Evolutionary conservation across 2,797 vertebrate species (phyloP).

Genomic region (Crenichthys baileyi): DNA sequence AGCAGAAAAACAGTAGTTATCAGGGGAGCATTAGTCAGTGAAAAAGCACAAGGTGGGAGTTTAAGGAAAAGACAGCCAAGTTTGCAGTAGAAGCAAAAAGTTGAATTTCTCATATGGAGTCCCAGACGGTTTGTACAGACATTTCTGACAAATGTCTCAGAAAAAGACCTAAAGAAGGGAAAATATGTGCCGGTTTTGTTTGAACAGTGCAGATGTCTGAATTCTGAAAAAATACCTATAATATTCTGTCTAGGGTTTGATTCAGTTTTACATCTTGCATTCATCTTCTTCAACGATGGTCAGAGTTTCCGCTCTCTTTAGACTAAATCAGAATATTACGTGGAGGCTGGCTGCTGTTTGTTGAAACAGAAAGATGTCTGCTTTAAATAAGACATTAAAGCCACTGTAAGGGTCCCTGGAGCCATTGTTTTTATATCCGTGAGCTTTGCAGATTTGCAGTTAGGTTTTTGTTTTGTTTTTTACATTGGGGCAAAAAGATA

Average conservation of each 20-base stretch:
- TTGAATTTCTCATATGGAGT: conserved; percentile 35
- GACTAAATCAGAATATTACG: neutral
- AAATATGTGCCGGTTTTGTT: conserved; percentile 41
- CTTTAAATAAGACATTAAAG: neutral
- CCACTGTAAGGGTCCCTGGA: neutral
- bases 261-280: neutral
- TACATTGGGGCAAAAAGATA: neutral
- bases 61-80: neutral
- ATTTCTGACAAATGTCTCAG: conserved; percentile 23
- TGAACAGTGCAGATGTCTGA: conserved; percentile 7
- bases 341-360: neutral
- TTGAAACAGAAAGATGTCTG: neutral
- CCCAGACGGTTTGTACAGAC: conserved; percentile 24
- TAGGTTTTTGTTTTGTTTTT: neutral
- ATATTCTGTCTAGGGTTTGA: neutral
- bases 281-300: neutral
- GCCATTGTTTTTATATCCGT: neutral
- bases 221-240: neutral
- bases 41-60: neutral
- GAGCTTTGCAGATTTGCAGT: neutral
- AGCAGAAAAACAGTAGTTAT: neutral
- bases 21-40: neutral
- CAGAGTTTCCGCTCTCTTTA: neutral
- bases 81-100: conserved; percentile 17
- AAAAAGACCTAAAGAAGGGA: conserved; percentile 34